Conservation (phyloP, 2,797 vertebrate genomes). For the Sebastes goodei region DNA sequence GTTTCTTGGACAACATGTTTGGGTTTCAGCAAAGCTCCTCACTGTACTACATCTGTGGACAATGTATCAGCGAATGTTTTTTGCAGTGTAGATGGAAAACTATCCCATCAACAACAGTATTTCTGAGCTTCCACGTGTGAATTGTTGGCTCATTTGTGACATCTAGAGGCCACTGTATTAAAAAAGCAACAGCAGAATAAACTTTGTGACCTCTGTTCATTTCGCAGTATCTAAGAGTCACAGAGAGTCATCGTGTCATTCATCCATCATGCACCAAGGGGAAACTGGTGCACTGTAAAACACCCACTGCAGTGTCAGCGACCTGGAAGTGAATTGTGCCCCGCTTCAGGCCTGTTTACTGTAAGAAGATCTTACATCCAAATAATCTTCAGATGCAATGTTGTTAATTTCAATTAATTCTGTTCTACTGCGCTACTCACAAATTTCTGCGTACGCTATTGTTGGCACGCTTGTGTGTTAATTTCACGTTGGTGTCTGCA, state of each 20-base stretch:
- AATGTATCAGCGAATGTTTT: neutral
- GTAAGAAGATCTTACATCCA: too few species aligned
- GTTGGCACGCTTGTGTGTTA: neutral
- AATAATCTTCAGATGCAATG: neutral
- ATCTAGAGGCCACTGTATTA: constrained; percentile 8
- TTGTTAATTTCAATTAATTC: neutral
- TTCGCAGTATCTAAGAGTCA: neutral
- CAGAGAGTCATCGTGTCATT: neutral
- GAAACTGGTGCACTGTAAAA: constrained; percentile 4
- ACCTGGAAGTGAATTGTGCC: constrained; percentile 27
- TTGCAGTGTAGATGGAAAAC: neutral
- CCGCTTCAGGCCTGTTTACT: too few species aligned
- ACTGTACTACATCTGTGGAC: neutral
- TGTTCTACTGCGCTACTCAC: neutral
- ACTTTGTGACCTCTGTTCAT: constrained; percentile 1
- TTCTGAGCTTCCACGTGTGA: neutral
- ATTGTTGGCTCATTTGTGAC: constrained; percentile 13
- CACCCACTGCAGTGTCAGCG: neutral
- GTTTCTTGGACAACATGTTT: neutral
- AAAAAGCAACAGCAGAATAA: neutral
- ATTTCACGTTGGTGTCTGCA: neutral
- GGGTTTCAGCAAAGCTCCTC: neutral
- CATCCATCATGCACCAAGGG: neutral
- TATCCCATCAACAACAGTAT: neutral
- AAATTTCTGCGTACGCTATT: neutral